Evolutionary conservation across 2,113 vertebrate species (phyloP).

Genomic region (Trichechus manatus): DNA sequence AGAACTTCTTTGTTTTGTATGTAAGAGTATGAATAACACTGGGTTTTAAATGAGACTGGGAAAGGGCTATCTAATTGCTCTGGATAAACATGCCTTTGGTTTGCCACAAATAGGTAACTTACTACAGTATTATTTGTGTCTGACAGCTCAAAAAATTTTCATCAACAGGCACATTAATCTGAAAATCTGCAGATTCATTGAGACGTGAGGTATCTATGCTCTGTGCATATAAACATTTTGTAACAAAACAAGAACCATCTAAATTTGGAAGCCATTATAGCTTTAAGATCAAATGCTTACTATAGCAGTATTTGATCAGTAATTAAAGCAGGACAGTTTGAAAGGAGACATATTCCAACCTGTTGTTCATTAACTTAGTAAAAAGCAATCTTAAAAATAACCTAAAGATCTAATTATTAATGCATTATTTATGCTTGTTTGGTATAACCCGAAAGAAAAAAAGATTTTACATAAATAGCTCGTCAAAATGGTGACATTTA

Average conservation of each 20-base stretch:
- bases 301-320: constrained; percentile 5
- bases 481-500: not conserved
- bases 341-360: not conserved
- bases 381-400: not conserved
- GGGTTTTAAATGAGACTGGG: constrained; percentile 34
- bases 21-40: constrained; percentile 49
- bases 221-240: constrained; percentile 63
- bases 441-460: not conserved
- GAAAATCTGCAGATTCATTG: constrained; percentile 62
- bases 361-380: not conserved
- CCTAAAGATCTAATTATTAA: not conserved
- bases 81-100: constrained; percentile 59
- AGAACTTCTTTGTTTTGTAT: constrained; percentile 50
- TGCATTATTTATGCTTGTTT: not conserved
- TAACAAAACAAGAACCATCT: not conserved
- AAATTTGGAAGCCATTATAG: not conserved
- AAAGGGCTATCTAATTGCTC: constrained; percentile 41
- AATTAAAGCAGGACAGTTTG: not conserved
- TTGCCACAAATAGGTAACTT: constrained; percentile 70
- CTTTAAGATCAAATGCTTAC: not conserved
- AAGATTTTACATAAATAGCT: not conserved
- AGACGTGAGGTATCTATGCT: constrained; percentile 60
- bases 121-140: constrained; percentile 42
- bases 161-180: constrained; percentile 37
- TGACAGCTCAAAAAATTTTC: constrained; percentile 62